These are phyloP conservation scores for Patella depressa DNA, from an alignment of 2,888 invertebrate genomes.

Conservation along the genomic window DNA sequence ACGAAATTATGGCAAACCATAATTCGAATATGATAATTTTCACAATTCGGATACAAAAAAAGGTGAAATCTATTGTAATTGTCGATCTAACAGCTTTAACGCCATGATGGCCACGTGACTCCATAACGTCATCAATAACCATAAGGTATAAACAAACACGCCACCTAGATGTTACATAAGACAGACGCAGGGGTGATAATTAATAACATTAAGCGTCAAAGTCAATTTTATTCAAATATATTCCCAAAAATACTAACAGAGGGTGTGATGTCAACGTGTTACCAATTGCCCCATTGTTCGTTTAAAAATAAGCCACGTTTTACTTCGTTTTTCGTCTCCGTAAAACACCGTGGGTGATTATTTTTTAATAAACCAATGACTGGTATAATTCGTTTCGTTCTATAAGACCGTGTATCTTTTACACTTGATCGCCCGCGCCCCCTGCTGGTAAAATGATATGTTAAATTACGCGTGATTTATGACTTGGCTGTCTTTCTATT, in stretches of 20 bases:
- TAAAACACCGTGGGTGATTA: neutral
- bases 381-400: slow-evolving; percentile 1
- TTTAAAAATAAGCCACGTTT: neutral
- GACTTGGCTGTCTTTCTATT: neutral
- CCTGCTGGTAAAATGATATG: slow-evolving; percentile 8
- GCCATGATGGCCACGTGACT: no score
- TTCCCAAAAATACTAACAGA: slow-evolving; percentile 9
- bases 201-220: neutral
- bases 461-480: neutral
- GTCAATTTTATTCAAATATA: slow-evolving; percentile 10
- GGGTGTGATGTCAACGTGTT: neutral
- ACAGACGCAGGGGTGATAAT: neutral
- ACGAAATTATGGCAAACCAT: no score
- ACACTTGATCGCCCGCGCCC: neutral
- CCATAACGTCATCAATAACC: no score
- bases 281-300: neutral
- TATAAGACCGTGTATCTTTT: slow-evolving; percentile 2
- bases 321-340: slow-evolving; percentile 1
- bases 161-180: slow-evolving; percentile 1
- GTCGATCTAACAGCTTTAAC: no score
- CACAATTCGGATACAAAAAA: no score
- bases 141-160: neutral
- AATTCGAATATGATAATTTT: no score
- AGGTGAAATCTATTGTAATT: no score
- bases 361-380: slow-evolving; percentile 13